Evolutionary conservation across 1,140 invertebrate species (phyloP), one percentile per base, ranked within the genome.

Genomic region (Trichonephila inaurata): DNA sequence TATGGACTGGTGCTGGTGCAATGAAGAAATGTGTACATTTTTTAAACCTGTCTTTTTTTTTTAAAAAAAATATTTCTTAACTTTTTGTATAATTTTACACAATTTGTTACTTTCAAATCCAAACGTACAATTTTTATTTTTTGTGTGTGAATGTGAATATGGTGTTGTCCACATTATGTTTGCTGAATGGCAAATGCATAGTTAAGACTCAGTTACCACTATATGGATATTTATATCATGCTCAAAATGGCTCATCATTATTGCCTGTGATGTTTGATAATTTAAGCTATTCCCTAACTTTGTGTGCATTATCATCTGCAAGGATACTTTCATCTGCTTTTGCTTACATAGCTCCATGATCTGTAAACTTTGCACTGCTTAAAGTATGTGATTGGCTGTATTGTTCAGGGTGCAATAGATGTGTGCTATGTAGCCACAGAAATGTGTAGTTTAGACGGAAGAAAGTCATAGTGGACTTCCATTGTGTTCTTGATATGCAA

Each of bases 191-290:
- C 10, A 62, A 72, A 28, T 72, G 92, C 85, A 61, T 88, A 51
- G 85, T 61, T 87, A 61, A 69, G 58, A 60, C 85, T 93, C 44
- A 83, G 58, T 85, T 91, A 69, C 19, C n/a, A 64, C 24, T 93
- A 40, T 81, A 58, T 61, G 92, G 66, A 58, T 88, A 88, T 72
- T 81, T 86, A 81, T 93, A 60, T 66, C 44, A 61, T 93, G 92
- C 92, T 93, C 92, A 93, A 93, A 86, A 93, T 88, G 92, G 92
- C 92, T 88, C 92, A 93, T 93, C 92, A 88, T 93, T 93, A 93
- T 33, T 81, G 92, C 85, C 92, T 93, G 92, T 93, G 92, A 93
- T 93, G 92, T 93, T 93, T 93, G 69, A 93, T 93, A 88, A 93
- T 93, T 93, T 93, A 77, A 88, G 92, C 92, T 93, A 88, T 93